Evolutionary conservation across 2,797 vertebrate genomes (phyloP), one percentile per base, ranked within the genome.

Genomic region (Syngnathus rostellatus): DNA sequence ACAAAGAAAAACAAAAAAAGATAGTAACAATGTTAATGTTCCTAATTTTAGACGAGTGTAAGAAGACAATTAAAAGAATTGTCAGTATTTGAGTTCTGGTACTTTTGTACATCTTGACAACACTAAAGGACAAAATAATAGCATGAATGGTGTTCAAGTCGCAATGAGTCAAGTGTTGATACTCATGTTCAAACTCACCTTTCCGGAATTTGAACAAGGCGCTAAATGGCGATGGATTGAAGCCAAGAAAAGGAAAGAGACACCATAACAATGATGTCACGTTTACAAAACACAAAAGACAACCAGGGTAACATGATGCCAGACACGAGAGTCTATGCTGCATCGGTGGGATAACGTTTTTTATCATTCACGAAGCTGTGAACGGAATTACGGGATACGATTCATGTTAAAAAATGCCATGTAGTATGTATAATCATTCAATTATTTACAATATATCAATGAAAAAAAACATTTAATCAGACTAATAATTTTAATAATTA

Each of bases 1-100:
- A 31, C 17, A 68, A 43, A 61, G 12, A 69, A 9, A 73, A 2
- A 63, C 11, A 11, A 40, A 54, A 17, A 37, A 31, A 57, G 25
- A 16, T 6, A 37, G 7, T 17, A 57, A 31, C 14, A 37, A 57
- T 57, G 25, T 16, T 57, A 31, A 3, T 31, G 31, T 31, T 31
- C 31, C 31, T 31, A 4, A 31, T 31, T 31, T 31, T 31, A 31
- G 31, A 31, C 31, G 3, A 31, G 31, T 31, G 31, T 31, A 31
- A 31, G 31, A 31, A 31, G 31, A 31, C 31, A 31, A 31, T 31
- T 31, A 31, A 31, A 21, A 21, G 8, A 8, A 51, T 21, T 51
- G n/a, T 51, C 10, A 10, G 21, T 51, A 21, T 9, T 21, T 9
- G 7, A 31, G 31, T 31, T 31, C 31, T 51, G 16, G 16, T 17